These are phyloP conservation scores for Arizona elegans DNA, from an alignment of 2,113 vertebrate species.

Conservation along the genomic window DNA sequence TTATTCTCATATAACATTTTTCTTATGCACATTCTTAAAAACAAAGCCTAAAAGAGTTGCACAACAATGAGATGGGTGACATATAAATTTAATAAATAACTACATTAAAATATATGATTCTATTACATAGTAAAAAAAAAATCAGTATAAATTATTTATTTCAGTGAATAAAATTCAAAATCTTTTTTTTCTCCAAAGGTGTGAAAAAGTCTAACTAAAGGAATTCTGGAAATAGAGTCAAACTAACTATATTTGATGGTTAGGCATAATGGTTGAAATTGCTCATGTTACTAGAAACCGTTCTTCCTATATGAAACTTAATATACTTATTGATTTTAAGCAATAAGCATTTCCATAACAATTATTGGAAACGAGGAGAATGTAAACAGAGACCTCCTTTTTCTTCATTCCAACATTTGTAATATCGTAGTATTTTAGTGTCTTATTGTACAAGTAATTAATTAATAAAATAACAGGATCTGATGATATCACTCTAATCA, in stretches of 20 bases:
- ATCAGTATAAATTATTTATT: neutral
- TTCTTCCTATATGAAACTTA: slow-evolving; percentile 50
- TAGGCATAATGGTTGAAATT: neutral
- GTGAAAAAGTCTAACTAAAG: neutral
- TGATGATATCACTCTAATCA: slow-evolving; percentile 69
- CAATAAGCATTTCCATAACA: slow-evolving; percentile 56
- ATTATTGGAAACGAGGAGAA: slow-evolving; percentile 58
- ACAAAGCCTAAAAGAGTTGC: neutral
- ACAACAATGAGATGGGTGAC: neutral
- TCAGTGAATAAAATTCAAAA: neutral
- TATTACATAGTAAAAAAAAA: neutral
- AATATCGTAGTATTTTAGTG: slow-evolving; percentile 64
- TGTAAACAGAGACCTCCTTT: slow-evolving; percentile 56
- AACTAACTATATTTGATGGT: neutral
- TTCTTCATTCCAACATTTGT: slow-evolving; percentile 63
- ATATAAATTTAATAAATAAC: neutral
- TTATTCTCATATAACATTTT: neutral
- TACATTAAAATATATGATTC: neutral
- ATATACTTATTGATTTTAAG: slow-evolving; percentile 39
- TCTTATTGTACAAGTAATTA: slow-evolving; percentile 63
- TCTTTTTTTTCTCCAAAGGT: neutral
- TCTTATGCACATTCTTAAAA: neutral
- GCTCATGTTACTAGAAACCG: slow-evolving; percentile 51
- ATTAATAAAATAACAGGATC: slow-evolving; percentile 65
- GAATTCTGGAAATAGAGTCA: neutral